Conservation (phyloP, 2,113 vertebrate species). For the Oenanthe melanoleuca region DNA sequence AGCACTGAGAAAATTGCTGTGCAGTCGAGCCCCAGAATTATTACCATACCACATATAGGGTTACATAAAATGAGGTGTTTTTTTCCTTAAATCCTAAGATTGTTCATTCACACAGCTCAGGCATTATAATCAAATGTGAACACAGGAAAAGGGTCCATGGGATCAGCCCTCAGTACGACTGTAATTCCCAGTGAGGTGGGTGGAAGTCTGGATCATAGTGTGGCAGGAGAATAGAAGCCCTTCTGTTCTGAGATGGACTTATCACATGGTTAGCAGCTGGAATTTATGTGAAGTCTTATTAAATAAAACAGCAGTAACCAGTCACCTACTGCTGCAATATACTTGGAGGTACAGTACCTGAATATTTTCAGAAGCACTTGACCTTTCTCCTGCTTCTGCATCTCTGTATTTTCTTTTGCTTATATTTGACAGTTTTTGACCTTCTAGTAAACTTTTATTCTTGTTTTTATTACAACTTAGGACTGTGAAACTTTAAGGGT, state of each 20-base stretch:
- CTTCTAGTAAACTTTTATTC: conserved; percentile 75
- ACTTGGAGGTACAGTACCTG: conserved; percentile 70
- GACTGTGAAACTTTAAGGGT: conserved; percentile 71
- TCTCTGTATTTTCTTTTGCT: conserved; percentile 71
- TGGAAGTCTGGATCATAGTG: not conserved
- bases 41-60: not conserved
- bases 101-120: not conserved
- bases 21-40: not conserved
- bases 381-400: conserved; percentile 66
- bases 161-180: not conserved
- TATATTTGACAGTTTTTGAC: conserved; percentile 73
- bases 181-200: conserved; percentile 16
- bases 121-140: not conserved
- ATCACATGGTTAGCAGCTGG: conserved; percentile 76
- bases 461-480: conserved; percentile 73
- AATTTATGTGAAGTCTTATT: conserved; percentile 75
- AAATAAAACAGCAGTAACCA: conserved; percentile 78
- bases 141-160: not conserved
- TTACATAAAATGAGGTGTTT: conserved; percentile 3
- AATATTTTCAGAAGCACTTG: conserved; percentile 57
- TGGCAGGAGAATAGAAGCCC: conserved; percentile 53
- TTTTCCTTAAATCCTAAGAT: conserved; percentile 16
- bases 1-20: not conserved
- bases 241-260: conserved; percentile 68
- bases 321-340: conserved; percentile 69